phyloP scores from a whole-genome alignment of 1,140 invertebrate species.

The Tribolium madens region DNA sequence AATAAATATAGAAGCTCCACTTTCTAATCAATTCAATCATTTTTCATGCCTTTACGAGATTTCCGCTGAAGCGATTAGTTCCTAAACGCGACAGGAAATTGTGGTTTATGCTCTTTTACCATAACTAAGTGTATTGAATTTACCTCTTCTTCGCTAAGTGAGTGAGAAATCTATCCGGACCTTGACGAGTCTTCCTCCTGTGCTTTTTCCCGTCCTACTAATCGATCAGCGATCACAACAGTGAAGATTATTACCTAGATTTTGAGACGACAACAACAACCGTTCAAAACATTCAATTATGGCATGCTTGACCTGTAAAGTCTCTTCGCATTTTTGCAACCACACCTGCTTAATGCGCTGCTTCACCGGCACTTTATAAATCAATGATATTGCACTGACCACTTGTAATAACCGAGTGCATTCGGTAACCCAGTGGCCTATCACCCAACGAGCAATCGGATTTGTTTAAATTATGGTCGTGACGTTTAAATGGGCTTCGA shows the following conservation, averaged over 20 bases:
- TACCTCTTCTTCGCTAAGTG: background rate
- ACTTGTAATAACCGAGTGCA: constrained; percentile 39
- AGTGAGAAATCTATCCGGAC: constrained; percentile 2
- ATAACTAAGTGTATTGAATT: constrained; percentile 1
- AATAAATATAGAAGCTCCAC: constrained; percentile 11
- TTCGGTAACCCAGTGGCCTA: constrained; percentile 55
- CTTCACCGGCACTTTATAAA: constrained; percentile 40
- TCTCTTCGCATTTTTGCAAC: constrained; percentile 14
- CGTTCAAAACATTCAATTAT: constrained; percentile 39
- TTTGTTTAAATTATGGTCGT: constrained; percentile 52
- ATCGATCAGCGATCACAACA: background rate
- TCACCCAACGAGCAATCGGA: constrained; percentile 53
- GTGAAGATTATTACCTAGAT: background rate
- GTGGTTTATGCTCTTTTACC: constrained; percentile 30
- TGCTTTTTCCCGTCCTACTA: background rate
- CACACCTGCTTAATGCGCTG: constrained; percentile 21
- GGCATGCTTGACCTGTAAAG: constrained; percentile 27
- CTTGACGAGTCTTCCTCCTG: background rate
- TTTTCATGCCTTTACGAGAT: background rate
- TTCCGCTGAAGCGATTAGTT: constrained; percentile 32
- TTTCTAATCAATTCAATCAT: constrained; percentile 19
- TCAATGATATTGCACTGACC: constrained; percentile 42
- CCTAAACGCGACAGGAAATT: constrained; percentile 18
- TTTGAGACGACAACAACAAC: background rate
- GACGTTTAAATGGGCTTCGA: constrained; percentile 49